A percentile compares a stretch with the other conserved stretches of the same genome.
Conservation (phyloP, 2,113 vertebrate genomes). For the Gila orcuttii region DNA sequence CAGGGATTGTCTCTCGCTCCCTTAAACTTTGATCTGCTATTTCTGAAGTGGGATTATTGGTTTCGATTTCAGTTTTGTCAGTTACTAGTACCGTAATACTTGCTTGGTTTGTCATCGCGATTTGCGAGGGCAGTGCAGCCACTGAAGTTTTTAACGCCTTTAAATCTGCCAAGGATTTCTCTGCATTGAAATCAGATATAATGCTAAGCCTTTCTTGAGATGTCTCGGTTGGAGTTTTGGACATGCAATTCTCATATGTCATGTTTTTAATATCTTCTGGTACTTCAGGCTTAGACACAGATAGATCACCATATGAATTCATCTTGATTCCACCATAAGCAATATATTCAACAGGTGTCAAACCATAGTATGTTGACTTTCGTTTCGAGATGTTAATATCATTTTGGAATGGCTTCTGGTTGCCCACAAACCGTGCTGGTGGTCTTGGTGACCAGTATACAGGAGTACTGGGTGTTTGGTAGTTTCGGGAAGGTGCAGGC, state of each 20-base stretch:
- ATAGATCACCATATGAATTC: conserved; percentile 46
- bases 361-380: conserved; percentile 74
- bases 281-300: conserved; percentile 23
- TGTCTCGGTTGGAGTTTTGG: conserved; percentile 47
- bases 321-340: conserved; percentile 73
- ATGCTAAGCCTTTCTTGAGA: conserved; percentile 16
- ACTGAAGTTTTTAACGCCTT: conserved; percentile 37
- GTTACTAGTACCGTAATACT: conserved; percentile 46
- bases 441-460: conserved; percentile 67
- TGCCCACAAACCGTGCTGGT: conserved; percentile 65
- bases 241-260: conserved; percentile 41
- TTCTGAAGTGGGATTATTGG: conserved; percentile 58
- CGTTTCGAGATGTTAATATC: conserved; percentile 65
- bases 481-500: conserved; percentile 33
- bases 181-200: conserved; percentile 18
- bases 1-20: neutral
- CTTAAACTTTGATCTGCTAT: conserved; percentile 46
- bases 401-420: conserved; percentile 61
- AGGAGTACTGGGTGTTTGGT: conserved; percentile 58
- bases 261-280: conserved; percentile 30
- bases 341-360: conserved; percentile 72
- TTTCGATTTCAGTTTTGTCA: conserved; percentile 58
- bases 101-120: conserved; percentile 34
- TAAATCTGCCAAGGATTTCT: neutral
- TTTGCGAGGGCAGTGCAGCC: conserved; percentile 51